Evolutionary conservation across 1,140 invertebrate genomes (phyloP), one percentile per base, ranked within the genome.

Genomic region (Caenorhabditis remanei): DNA sequence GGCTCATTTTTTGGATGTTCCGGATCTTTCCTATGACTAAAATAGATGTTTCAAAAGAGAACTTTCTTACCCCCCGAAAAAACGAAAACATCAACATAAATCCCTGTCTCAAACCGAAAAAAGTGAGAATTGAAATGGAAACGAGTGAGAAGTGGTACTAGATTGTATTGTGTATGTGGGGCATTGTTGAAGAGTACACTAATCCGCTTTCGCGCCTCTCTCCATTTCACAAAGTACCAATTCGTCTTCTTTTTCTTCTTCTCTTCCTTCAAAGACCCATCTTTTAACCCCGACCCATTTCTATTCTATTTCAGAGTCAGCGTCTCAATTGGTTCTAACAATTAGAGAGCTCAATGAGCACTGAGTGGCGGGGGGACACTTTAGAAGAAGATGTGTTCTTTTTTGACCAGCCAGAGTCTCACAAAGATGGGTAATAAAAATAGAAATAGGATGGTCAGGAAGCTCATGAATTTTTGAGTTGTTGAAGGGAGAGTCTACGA

Each of bases 141-240:
- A 79, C 4, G 7, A 24, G 46, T 79, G 46, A 50, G 50, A 50
- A 79, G 71, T 79, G 43, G 71, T 79, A 48, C 43, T 50, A 48
- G 24, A 85, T 63, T 65, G 46, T 43, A 56, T 56, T 84, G 46
- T 65, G 46, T 16, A 79, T 21, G 46, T 11, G 8, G 46, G 40
- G 21, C 16, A 83, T 55, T 83, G 55, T 46, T 46, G 61, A 41
- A 84, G 53, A 58, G 58, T 84, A 61, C 83, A 84, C 58, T 84
- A 84, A 84, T 84, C 83, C 83, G 58, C 83, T 84, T 84, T 63
- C 58, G 53, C 83, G 55, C 83, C 53, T 84, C 83, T 61, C 71
- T 84, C 58, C 58, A 58, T 65, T 65, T 61, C 61, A 85, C 84
- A 63, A 53, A 48, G 61, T 85, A 79, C 71, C 71, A 79, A 50